Conservation (phyloP, 2,888 invertebrate genomes). For the Philaethria dido region DNA sequence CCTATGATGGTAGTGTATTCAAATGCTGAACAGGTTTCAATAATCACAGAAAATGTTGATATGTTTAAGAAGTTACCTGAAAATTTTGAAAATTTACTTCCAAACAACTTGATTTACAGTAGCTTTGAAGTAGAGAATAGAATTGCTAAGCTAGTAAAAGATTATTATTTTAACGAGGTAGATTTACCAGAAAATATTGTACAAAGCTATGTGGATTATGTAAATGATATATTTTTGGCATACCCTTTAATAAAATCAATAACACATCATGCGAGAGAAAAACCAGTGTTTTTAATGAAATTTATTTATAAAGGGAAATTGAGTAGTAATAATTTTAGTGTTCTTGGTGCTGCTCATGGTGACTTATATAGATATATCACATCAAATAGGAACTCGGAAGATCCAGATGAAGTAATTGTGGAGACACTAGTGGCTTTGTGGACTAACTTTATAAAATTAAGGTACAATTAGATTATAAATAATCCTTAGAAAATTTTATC, state of each 20-base stretch:
- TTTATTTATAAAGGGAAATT: conserved; percentile 45
- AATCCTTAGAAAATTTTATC: not conserved
- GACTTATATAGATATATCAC: conserved; percentile 59
- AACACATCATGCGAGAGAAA: conserved; percentile 57
- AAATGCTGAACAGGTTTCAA: conserved; percentile 50
- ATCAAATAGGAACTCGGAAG: conserved; percentile 44
- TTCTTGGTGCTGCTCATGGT: conserved; percentile 42
- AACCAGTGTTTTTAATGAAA: conserved; percentile 66
- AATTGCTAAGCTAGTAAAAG: conserved; percentile 61
- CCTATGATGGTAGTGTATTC: conserved; percentile 63
- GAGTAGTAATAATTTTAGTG: conserved; percentile 24
- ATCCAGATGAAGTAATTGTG: conserved; percentile 49
- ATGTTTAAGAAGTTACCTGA: conserved; percentile 53
- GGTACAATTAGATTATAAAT: conserved; percentile 53
- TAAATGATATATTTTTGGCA: conserved; percentile 63
- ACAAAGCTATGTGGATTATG: conserved; percentile 59
- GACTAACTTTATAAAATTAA: conserved; percentile 66
- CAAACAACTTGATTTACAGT: conserved; percentile 64
- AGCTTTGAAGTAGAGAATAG: conserved; percentile 50
- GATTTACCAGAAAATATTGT: conserved; percentile 43
- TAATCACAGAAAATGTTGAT: conserved; percentile 50
- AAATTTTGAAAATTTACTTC: conserved; percentile 60
- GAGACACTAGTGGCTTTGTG: conserved; percentile 57
- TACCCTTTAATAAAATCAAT: conserved; percentile 67
- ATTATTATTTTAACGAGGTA: conserved; percentile 62